Percentiles rank a stretch among this genome's conserved stretches.
These are phyloP conservation scores for Watsonalla binaria DNA, from an alignment of 2,888 invertebrate species.

Conservation along the genomic window DNA sequence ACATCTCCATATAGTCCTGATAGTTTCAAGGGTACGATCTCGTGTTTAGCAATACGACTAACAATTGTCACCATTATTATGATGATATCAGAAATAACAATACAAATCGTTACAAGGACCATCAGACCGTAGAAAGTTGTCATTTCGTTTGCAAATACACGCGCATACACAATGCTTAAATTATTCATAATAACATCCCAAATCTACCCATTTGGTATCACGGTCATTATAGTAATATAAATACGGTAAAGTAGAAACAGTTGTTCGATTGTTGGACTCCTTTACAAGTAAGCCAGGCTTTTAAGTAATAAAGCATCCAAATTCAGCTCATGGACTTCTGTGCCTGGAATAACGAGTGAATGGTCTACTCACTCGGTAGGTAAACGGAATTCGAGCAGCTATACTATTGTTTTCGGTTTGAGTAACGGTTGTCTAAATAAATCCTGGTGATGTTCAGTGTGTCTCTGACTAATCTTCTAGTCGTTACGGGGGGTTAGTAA, in stretches of 20 bases:
- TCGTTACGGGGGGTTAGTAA: background rate
- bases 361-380: conserved; percentile 22
- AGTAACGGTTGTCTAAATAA: conserved; percentile 39
- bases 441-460: conserved; percentile 22
- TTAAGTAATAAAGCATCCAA: background rate
- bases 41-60: conserved; percentile 34
- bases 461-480: conserved; percentile 20
- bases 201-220: background rate
- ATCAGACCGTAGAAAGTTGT: conserved; percentile 50
- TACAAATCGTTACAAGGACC: conserved; percentile 41
- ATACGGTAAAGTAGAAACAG: background rate
- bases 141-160: conserved; percentile 5
- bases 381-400: conserved; percentile 24
- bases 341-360: conserved; percentile 8
- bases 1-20: conserved; percentile 26
- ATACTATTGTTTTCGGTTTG: conserved; percentile 33
- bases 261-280: background rate
- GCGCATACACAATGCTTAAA: background rate
- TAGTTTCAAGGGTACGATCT: conserved; percentile 16
- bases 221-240: background rate
- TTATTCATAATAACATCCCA: too few species aligned
- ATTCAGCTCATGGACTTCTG: background rate
- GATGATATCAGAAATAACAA: conserved; percentile 53
- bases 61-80: conserved; percentile 21
- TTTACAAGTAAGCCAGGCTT: background rate